Percentiles rank a stretch among this genome's conserved stretches.
These are phyloP conservation scores for Enteromius afrohamiltoni DNA, from an alignment of 2,797 vertebrate genomes.

Conservation along the genomic window DNA sequence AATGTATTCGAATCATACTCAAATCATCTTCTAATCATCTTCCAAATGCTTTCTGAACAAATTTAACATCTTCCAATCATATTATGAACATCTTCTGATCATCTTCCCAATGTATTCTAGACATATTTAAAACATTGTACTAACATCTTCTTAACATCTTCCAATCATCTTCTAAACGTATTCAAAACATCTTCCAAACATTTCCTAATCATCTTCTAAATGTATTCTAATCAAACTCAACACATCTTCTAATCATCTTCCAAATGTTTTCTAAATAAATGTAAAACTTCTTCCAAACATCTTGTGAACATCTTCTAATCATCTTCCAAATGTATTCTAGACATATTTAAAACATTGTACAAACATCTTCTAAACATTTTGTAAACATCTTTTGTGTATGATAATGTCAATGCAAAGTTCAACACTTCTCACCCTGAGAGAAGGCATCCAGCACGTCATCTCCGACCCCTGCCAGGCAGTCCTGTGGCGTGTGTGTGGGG, in stretches of 20 bases:
- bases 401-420: not conserved
- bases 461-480: conserved; percentile 84
- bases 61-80: not conserved
- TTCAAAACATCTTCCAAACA: not conserved
- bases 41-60: too few relatives aligned
- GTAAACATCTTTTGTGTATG: not conserved
- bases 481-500: conserved; percentile 90
- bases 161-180: not conserved
- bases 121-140: not conserved
- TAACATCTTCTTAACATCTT: not conserved
- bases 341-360: not conserved
- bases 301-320: not conserved
- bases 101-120: not conserved
- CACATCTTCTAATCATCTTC: not conserved
- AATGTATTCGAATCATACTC: not conserved
- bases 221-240: not conserved
- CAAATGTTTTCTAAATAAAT: not conserved
- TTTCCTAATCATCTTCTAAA: not conserved
- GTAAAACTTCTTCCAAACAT: not conserved
- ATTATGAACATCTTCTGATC: not conserved
- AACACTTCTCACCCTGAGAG: conserved; percentile 83
- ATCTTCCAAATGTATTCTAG: not conserved
- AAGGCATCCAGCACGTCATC: conserved; percentile 92
- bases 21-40: not conserved
- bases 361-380: not conserved